phyloP scores from a whole-genome alignment of 2,797 vertebrate genomes.

The Lacerta viridis region DNA sequence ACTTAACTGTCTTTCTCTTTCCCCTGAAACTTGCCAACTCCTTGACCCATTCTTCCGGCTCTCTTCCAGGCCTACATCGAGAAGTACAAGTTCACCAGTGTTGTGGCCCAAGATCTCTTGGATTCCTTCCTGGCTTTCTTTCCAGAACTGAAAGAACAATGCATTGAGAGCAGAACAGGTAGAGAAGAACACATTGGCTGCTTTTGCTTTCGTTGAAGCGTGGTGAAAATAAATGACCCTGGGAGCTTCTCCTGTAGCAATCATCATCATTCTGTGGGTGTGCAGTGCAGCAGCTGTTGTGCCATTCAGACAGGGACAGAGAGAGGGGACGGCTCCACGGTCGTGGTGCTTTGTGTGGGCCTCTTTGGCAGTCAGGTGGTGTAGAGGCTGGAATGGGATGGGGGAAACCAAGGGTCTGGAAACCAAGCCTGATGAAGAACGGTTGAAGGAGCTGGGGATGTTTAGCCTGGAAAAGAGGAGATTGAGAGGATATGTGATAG shows the following conservation, averaged over 20 bases:
- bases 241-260: background rate
- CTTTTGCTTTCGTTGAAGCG: background rate
- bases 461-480: no score
- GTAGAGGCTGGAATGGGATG: background rate
- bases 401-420: no score
- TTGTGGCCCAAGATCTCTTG: slow-evolving; percentile 93
- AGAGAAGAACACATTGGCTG: slow-evolving; percentile 40
- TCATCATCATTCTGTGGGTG: background rate
- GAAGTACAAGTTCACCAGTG: slow-evolving; percentile 93
- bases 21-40: background rate
- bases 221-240: background rate
- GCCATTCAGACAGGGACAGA: background rate
- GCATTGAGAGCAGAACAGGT: slow-evolving; percentile 90
- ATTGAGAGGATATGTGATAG: no score
- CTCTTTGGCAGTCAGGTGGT: background rate
- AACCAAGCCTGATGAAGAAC: no score
- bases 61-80: slow-evolving; percentile 90
- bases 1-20: background rate
- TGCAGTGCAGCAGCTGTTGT: no score
- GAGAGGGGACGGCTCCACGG: background rate
- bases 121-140: slow-evolving; percentile 93
- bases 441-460: no score
- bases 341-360: background rate
- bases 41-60: background rate
- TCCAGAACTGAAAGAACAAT: slow-evolving; percentile 90